These are phyloP conservation scores for Artibeus jamaicensis DNA, from an alignment of 2,797 vertebrate species.

Conservation along the genomic window DNA sequence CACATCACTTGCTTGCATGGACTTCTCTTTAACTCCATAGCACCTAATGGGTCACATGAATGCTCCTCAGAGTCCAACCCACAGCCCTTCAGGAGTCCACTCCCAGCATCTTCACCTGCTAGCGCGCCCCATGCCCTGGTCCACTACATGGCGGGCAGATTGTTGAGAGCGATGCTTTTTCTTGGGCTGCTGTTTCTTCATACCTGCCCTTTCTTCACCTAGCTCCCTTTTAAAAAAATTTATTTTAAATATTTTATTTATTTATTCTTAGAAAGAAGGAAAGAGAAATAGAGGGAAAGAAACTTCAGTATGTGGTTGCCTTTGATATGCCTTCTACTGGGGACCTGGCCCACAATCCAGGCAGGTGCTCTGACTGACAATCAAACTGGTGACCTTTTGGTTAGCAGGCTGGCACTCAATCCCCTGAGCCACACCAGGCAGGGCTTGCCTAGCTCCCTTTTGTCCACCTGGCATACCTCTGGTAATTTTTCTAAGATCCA, in stretches of 20 bases:
- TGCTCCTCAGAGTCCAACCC: neutral
- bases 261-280: too few species aligned
- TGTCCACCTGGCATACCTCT: neutral
- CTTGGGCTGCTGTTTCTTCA: too few species aligned
- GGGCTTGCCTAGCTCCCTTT: too few species aligned
- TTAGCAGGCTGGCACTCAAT: too few species aligned
- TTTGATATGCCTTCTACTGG: too few species aligned
- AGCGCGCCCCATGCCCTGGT: fast-evolving
- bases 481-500: neutral
- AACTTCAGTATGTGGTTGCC: too few species aligned
- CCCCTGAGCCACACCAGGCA: too few species aligned
- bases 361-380: too few species aligned
- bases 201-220: neutral
- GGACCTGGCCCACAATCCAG: too few species aligned
- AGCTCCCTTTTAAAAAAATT: neutral
- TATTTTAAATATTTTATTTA: too few species aligned
- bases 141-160: neutral
- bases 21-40: neutral
- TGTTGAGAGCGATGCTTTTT: neutral
- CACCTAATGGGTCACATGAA: neutral
- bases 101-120: neutral
- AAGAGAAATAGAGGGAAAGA: too few species aligned
- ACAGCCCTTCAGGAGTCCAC: fast-evolving
- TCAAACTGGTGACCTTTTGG: too few species aligned
- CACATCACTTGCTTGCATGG: neutral